These are phyloP conservation scores for Ispidina picta DNA, from an alignment of 2,797 vertebrate genomes.

Conservation along the genomic window DNA sequence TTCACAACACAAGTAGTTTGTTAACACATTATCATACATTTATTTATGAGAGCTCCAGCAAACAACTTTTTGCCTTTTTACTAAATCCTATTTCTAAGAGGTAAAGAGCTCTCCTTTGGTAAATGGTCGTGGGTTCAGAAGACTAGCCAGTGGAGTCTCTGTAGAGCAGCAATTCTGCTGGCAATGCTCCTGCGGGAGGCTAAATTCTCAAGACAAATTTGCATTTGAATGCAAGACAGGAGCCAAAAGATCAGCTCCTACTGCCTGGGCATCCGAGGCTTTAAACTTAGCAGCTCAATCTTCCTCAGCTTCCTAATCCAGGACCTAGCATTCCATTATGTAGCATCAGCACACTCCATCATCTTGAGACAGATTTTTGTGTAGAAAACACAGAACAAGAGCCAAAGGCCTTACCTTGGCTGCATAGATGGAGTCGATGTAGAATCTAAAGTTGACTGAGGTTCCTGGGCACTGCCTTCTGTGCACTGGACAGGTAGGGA, in stretches of 20 bases:
- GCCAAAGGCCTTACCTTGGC: conserved; percentile 74
- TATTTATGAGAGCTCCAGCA: neutral
- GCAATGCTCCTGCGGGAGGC: neutral
- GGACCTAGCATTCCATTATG: neutral
- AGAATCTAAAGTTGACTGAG: conserved; percentile 71
- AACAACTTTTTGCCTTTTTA: conserved; percentile 5
- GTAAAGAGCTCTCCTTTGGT: neutral
- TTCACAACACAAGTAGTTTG: neutral
- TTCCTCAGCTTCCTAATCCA: neutral
- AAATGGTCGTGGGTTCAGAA: neutral
- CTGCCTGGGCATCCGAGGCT: neutral
- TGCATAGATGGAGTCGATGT: conserved; percentile 73
- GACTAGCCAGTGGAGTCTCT: neutral
- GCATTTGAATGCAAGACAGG: conserved; percentile 35
- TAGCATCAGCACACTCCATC: neutral
- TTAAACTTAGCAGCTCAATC: neutral
- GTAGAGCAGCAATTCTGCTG: neutral
- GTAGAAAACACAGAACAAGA: neutral
- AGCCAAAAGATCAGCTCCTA: neutral
- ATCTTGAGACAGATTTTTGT: neutral
- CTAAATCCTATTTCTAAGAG: neutral
- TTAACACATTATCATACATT: neutral
- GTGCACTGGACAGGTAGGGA: conserved; percentile 80
- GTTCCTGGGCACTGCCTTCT: conserved; percentile 72
- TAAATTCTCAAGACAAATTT: conserved; percentile 35